These are phyloP conservation scores for Catharus bicknelli DNA, from an alignment of 2,113 vertebrate genomes.

Conservation along the genomic window DNA sequence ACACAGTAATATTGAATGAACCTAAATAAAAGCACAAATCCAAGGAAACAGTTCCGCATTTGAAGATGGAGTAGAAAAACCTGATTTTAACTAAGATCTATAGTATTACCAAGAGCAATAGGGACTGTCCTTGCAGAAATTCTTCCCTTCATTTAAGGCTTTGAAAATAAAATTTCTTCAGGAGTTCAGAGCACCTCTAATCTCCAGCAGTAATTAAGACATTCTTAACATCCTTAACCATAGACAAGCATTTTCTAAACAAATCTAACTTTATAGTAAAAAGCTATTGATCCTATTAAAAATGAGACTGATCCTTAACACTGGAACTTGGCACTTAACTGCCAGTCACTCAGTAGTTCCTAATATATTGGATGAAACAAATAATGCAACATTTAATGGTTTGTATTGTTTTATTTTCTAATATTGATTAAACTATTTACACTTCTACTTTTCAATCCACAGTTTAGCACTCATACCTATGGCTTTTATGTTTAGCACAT, in stretches of 20 bases:
- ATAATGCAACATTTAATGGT: slow-evolving; percentile 60
- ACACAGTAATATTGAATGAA: neutral
- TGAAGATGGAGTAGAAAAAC: neutral
- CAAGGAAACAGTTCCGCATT: neutral
- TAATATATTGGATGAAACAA: slow-evolving; percentile 61
- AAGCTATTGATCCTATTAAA: neutral
- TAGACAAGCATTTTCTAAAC: neutral
- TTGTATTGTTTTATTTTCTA: slow-evolving; percentile 80
- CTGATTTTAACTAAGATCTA: neutral
- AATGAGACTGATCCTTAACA: neutral
- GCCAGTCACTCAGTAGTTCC: neutral
- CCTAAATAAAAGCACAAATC: slow-evolving; percentile 5
- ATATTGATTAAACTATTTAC: slow-evolving; percentile 82
- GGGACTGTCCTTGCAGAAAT: neutral
- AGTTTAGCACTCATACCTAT: slow-evolving; percentile 78
- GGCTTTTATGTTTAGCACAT: slow-evolving; percentile 76
- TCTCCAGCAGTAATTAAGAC: neutral
- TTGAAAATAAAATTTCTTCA: neutral
- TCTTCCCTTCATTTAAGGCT: slow-evolving; percentile 24
- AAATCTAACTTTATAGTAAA: neutral
- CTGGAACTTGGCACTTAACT: neutral
- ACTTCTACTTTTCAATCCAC: slow-evolving; percentile 73
- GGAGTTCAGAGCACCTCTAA: slow-evolving; percentile 9
- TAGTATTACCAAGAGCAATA: neutral
- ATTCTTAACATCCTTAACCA: neutral